Conservation (phyloP, 1,140 invertebrate genomes). For the Gonioctena quinquepunctata region DNA sequence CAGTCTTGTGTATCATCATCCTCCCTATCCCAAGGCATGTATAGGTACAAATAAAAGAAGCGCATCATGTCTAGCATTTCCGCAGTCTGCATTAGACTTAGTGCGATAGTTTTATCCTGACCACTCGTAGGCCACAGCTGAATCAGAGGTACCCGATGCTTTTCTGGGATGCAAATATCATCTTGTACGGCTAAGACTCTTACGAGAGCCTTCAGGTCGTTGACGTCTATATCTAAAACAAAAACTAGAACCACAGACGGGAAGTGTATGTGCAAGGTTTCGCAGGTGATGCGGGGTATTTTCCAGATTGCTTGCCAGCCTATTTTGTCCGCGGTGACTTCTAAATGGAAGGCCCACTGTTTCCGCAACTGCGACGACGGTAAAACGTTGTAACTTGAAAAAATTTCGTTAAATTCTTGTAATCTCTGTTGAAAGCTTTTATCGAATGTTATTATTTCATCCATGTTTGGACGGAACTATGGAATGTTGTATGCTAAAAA, state of each 20-base stretch:
- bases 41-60: constrained; percentile 65
- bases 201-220: constrained; percentile 57
- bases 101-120: constrained; percentile 58
- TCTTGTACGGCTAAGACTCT: constrained; percentile 64
- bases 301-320: constrained; percentile 70
- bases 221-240: constrained; percentile 59
- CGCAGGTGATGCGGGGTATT: constrained; percentile 62
- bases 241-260: constrained; percentile 64
- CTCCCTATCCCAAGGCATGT: constrained; percentile 69
- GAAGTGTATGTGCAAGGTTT: constrained; percentile 62
- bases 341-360: constrained; percentile 63
- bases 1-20: constrained; percentile 63
- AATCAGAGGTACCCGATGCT: constrained; percentile 61
- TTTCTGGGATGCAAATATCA: constrained; percentile 63
- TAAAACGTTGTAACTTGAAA: constrained; percentile 55
- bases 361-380: constrained; percentile 59
- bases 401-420: constrained; percentile 60
- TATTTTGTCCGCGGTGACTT: constrained; percentile 61
- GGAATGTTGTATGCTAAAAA: too few relatives aligned
- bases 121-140: constrained; percentile 63
- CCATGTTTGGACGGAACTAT: constrained; percentile 39
- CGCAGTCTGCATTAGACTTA: constrained; percentile 57
- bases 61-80: constrained; percentile 61
- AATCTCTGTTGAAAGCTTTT: constrained; percentile 63
- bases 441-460: constrained; percentile 61